phyloP scores from a whole-genome alignment of 2,888 invertebrate species.

The Atethmia centrago region DNA sequence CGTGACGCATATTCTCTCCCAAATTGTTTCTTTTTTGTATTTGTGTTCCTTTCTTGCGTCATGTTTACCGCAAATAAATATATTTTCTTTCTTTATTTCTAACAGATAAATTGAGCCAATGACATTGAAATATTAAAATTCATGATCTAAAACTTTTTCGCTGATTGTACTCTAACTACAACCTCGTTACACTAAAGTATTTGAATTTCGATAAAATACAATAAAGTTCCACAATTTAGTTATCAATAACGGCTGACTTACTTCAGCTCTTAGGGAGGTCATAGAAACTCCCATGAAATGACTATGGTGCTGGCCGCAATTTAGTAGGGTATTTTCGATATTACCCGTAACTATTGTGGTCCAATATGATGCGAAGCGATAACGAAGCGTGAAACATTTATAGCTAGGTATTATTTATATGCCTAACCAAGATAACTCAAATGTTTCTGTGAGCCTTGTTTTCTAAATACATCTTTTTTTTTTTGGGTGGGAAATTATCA shows the following conservation, averaged over 20 bases:
- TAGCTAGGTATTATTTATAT: not conserved
- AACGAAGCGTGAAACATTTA: not conserved
- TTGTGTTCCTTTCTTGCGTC: too few species aligned
- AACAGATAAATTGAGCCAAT: not conserved
- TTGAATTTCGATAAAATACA: conserved; percentile 26
- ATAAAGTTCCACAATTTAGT: conserved; percentile 42
- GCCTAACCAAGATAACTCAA: too few species aligned
- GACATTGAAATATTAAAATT: not conserved
- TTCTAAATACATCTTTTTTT: too few species aligned
- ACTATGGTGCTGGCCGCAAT: conserved; percentile 41
- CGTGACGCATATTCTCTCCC: too few species aligned
- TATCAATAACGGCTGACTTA: conserved; percentile 58
- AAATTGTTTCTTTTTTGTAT: too few species aligned
- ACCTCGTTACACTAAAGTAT: conserved; percentile 2
- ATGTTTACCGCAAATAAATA: too few species aligned
- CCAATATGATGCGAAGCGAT: conserved; percentile 21
- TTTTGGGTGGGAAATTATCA: too few species aligned
- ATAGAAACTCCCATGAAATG: conserved; percentile 42
- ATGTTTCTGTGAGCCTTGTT: too few species aligned
- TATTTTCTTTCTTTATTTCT: too few species aligned
- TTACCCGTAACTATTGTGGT: conserved; percentile 25
- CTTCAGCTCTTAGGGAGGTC: conserved; percentile 38
- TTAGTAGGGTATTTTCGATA: conserved; percentile 47
- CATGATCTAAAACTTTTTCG: not conserved
- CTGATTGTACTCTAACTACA: not conserved